Evolutionary conservation across 1,140 invertebrate genomes (phyloP), one percentile per base, ranked within the genome.

Genomic region (Conopomorpha cramerella): DNA sequence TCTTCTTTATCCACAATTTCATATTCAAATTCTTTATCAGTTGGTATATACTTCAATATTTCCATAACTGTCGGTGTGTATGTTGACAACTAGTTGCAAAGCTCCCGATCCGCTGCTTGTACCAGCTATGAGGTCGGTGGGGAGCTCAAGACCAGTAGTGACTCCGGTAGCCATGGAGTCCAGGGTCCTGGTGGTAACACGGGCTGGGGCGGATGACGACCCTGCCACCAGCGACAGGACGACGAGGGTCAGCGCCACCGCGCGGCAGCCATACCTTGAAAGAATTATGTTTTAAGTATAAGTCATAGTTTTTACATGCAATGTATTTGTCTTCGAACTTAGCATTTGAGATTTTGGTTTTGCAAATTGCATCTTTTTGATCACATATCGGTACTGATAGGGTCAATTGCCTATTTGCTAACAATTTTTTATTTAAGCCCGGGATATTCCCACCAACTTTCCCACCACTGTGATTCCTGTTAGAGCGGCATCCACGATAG

Each of bases 41-140:
- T 62, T 57, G 4, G 59, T 60, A 36, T 46, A 55, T 14, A 74
- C 60, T 40, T 71, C 62, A 16, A 74, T 67, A 38, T 74, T 74
- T 2, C 70, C 70, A 17, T 52, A 41, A 37, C 59, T 71, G 38
- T 74, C 70, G 0, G 70, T 71, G 17, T 58, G 63, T 10, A 74
- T 50, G 32, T 74, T 74, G 2, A 74, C 45, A 3, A 74, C 68
- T 0, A 74, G 36, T 16, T 74, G 68, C 16, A 74, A 42, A 8
- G 66, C 49, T 1, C 62, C 66, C 2, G 47, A 49, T 0, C 60
- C 60, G 0, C 34, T 34, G 0, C 56, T 59, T 2, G 49, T 54
- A 2, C 56, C 58, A 0, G 55, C 58, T 13, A 67, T 43, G 7
- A 67, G 49, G n/a, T 60, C 58, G 3, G 19, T 53, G 2, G 70